phyloP scores from a whole-genome alignment of 2,888 invertebrate species.

The Subacronicta megacephala region DNA sequence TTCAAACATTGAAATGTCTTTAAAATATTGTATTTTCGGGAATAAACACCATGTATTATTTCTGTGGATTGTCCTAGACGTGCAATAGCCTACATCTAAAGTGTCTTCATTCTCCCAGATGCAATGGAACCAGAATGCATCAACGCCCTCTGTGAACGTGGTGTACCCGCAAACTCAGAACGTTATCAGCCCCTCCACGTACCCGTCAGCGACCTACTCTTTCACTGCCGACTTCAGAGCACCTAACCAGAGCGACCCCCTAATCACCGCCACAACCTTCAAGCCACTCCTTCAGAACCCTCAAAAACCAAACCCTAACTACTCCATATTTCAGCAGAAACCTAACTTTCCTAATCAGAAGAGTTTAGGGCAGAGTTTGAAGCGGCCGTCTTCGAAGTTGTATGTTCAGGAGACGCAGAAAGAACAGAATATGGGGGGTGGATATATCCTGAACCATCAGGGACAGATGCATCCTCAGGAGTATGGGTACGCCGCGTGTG shows the following conservation, averaged over 20 bases:
- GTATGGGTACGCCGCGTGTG: conserved; percentile 79
- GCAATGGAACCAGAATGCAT: conserved; percentile 93
- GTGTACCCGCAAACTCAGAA: conserved; percentile 91
- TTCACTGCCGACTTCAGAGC: conserved; percentile 95
- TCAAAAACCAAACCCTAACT: conserved; percentile 80
- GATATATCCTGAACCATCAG: conserved; percentile 80
- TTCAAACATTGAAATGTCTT: no score
- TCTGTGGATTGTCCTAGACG: not conserved
- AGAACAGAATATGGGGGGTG: conserved; percentile 74
- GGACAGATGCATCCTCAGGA: conserved; percentile 80
- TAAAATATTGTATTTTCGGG: no score
- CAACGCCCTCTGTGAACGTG: conserved; percentile 90
- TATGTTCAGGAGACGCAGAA: conserved; percentile 77
- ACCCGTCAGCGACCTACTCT: conserved; percentile 94
- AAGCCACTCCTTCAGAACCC: conserved; percentile 87
- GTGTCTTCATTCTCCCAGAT: conserved; percentile 82
- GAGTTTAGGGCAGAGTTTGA: conserved; percentile 68
- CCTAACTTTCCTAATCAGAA: conserved; percentile 73
- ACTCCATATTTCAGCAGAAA: conserved; percentile 83
- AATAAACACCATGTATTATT: no score
- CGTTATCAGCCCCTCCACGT: conserved; percentile 91
- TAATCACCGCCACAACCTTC: conserved; percentile 88
- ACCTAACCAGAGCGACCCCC: conserved; percentile 89
- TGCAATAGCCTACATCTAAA: no score
- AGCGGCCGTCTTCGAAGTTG: conserved; percentile 81